Percentiles rank a stretch among this genome's conserved stretches.
Evolutionary conservation across 1,140 invertebrate genomes (phyloP).

Genomic region (Bombus difficillimus): DNA sequence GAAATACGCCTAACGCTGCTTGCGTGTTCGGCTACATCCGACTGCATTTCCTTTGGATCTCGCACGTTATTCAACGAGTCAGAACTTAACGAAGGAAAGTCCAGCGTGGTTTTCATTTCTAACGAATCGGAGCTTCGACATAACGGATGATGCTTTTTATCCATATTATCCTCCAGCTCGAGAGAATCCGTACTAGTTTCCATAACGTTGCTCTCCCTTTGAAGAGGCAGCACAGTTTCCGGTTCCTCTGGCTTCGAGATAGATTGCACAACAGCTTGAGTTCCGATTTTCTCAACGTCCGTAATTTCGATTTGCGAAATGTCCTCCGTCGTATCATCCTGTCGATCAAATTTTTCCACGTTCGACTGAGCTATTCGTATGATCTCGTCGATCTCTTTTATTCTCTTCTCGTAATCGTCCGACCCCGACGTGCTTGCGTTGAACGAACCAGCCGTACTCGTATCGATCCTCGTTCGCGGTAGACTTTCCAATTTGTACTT

Average conservation of each 20-base stretch:
- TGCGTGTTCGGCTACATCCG: constrained; percentile 62
- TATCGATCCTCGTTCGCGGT: constrained; percentile 73
- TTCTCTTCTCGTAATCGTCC: constrained; percentile 87
- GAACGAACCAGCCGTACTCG: constrained; percentile 72
- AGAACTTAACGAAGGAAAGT: constrained; percentile 80
- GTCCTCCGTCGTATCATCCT: constrained; percentile 82
- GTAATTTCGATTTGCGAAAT: constrained; percentile 79
- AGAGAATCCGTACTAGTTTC: constrained; percentile 86
- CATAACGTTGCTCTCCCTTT: constrained; percentile 79
- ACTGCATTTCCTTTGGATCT: constrained; percentile 71
- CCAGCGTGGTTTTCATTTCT: constrained; percentile 80
- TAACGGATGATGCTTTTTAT: constrained; percentile 74
- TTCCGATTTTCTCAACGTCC: constrained; percentile 69
- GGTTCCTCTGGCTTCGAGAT: constrained; percentile 1
- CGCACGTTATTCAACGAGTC: constrained; percentile 80
- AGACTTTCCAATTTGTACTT: constrained; percentile 78
- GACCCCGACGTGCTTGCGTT: constrained; percentile 85
- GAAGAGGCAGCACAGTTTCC: neutral
- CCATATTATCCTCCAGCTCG: constrained; percentile 81
- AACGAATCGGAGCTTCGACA: constrained; percentile 80
- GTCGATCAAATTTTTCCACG: constrained; percentile 86
- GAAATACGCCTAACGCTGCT: constrained; percentile 76
- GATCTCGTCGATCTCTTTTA: constrained; percentile 90
- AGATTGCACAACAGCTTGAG: neutral
- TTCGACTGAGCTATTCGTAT: constrained; percentile 88